Conservation (phyloP, 1,140 invertebrate species). For the Drosophila tristis region DNA sequence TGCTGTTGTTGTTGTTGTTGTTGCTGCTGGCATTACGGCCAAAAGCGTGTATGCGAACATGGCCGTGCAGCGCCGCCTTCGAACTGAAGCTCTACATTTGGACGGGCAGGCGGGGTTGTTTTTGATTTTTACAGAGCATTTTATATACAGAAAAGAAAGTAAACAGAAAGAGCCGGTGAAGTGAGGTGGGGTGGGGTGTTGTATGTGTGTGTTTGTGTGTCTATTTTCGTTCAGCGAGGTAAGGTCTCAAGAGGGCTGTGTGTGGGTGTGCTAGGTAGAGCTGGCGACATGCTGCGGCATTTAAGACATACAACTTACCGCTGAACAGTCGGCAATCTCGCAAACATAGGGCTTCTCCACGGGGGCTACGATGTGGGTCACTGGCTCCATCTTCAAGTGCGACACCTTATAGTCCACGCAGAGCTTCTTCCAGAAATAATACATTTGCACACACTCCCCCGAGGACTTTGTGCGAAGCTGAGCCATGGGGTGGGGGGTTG, state of each 20-base stretch:
- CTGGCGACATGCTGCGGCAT: slow-evolving; percentile 16
- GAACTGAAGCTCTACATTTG: slow-evolving; percentile 91
- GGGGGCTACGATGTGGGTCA: slow-evolving; percentile 36
- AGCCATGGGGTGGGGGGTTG: slow-evolving; percentile 33
- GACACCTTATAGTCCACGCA: slow-evolving; percentile 89
- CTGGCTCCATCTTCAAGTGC: slow-evolving; percentile 75
- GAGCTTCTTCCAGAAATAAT: slow-evolving; percentile 99
- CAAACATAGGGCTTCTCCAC: slow-evolving; percentile 86
- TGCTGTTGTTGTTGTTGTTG: slow-evolving; percentile 46
- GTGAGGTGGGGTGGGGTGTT: slow-evolving; percentile 10
- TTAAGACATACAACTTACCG: slow-evolving; percentile 85
- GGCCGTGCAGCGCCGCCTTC: slow-evolving; percentile 91
- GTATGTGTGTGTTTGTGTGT: slow-evolving; percentile 1
- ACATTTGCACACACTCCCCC: slow-evolving; percentile 98
- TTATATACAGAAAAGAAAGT: slow-evolving; percentile 63
- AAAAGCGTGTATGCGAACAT: slow-evolving; percentile 89
- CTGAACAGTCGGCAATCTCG: slow-evolving; percentile 88
- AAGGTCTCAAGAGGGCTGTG: background rate
- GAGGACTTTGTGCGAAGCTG: slow-evolving; percentile 94
- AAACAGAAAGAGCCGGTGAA: slow-evolving; percentile 35
- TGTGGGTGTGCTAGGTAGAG: slow-evolving; percentile 13
- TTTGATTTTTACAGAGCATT: slow-evolving; percentile 27
- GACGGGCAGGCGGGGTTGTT: slow-evolving; percentile 20
- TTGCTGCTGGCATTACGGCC: slow-evolving; percentile 70
- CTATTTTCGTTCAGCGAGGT: background rate